Evolutionary conservation across 2,888 invertebrate species (phyloP).

Genomic region (Sarcophaga carnaria): DNA sequence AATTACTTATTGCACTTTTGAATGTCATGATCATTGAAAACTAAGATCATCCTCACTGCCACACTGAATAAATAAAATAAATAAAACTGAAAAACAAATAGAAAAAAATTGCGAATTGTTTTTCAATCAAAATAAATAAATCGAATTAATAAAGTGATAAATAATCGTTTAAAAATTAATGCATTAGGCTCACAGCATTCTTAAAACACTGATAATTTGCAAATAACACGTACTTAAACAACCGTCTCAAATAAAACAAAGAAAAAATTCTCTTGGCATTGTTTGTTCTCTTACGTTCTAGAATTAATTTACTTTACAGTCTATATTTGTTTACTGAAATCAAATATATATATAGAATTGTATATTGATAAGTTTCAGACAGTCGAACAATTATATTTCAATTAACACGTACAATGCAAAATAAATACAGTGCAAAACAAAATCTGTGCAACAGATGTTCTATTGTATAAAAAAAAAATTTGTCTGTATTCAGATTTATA

Average conservation of each 20-base stretch:
- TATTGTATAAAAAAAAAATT: background rate
- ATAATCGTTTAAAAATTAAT: conserved; percentile 77
- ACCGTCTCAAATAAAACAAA: background rate
- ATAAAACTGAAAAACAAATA: background rate
- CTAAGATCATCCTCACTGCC: background rate
- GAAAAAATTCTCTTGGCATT: conserved; percentile 12
- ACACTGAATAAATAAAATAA: background rate
- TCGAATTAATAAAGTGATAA: conserved; percentile 78
- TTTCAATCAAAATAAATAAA: conserved; percentile 72
- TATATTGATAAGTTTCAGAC: conserved; percentile 4
- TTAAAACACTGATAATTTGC: conserved; percentile 14
- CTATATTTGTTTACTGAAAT: background rate
- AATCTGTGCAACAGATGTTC: background rate
- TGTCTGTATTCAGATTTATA: no score
- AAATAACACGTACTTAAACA: background rate
- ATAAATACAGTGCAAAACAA: background rate
- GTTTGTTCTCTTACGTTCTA: conserved; percentile 9
- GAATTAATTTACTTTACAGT: conserved; percentile 26
- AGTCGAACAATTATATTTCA: conserved; percentile 3
- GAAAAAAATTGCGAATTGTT: conserved; percentile 19
- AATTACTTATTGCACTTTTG: conserved; percentile 45
- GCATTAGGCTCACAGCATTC: conserved; percentile 77
- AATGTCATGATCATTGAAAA: conserved; percentile 55
- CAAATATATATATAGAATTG: background rate
- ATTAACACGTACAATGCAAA: background rate